Evolutionary conservation across 2,113 vertebrate genomes (phyloP).

Genomic region (Sander lucioperca): DNA sequence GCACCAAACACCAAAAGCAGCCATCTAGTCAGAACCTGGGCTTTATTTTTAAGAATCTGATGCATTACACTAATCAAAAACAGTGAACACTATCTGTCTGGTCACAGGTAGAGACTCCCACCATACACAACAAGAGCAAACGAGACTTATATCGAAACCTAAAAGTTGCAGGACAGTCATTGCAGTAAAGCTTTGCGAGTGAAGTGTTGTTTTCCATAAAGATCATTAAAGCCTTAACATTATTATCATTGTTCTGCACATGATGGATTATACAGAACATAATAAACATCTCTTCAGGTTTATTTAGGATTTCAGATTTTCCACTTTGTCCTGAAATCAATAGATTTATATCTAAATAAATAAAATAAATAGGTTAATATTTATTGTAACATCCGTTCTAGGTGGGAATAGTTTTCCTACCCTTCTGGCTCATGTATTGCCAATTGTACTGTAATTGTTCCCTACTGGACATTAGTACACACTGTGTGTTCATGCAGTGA

Average conservation of each 20-base stretch:
- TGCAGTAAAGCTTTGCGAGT: background rate
- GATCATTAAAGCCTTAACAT: slow-evolving; percentile 22
- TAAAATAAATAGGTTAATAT: slow-evolving; percentile 20
- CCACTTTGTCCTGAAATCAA: background rate
- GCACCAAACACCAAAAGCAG: background rate
- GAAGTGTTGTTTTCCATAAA: background rate
- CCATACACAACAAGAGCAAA: background rate
- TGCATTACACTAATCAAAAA: background rate
- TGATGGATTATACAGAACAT: background rate
- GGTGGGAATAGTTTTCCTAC: background rate
- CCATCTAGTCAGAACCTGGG: background rate
- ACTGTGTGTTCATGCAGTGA: background rate
- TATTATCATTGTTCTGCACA: background rate
- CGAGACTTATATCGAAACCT: background rate
- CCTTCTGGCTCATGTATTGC: background rate
- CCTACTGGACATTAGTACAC: background rate
- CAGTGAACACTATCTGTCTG: background rate
- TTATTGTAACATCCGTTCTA: background rate
- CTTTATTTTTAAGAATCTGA: background rate
- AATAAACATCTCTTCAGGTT: background rate
- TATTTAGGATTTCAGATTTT: slow-evolving; percentile 15
- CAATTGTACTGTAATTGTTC: background rate
- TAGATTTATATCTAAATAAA: background rate
- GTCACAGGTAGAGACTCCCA: background rate
- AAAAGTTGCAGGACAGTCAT: slow-evolving; percentile 5